Percentiles rank a stretch among this genome's conserved stretches.
Evolutionary conservation across 2,888 invertebrate species (phyloP).

Genomic region (Encarsia formosa): DNA sequence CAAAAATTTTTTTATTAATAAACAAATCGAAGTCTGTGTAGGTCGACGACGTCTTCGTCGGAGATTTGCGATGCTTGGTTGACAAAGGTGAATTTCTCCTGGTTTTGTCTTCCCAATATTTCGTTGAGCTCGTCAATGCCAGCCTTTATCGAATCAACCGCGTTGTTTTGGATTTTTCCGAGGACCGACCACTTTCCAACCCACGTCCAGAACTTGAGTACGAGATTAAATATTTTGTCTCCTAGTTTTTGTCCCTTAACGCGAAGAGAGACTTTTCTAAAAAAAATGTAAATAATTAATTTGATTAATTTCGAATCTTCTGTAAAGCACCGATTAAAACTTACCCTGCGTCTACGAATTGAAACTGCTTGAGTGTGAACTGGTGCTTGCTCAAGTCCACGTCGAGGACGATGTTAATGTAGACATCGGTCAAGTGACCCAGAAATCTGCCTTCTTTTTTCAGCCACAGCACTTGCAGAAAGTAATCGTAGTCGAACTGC

Average conservation of each 20-base stretch:
- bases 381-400: slow-evolving; percentile 27
- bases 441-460: slow-evolving; percentile 30
- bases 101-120: background rate
- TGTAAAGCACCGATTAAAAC: background rate
- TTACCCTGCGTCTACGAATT: slow-evolving; percentile 32
- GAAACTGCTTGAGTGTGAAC: slow-evolving; percentile 25
- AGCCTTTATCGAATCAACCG: background rate
- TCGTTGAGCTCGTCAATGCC: slow-evolving; percentile 7
- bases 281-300: background rate
- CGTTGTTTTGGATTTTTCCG: background rate
- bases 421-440: slow-evolving; percentile 26
- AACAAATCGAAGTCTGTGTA: too few relatives aligned
- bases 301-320: background rate
- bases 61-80: background rate
- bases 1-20: too few relatives aligned
- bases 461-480: slow-evolving; percentile 26
- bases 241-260: slow-evolving; percentile 9
- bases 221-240: slow-evolving; percentile 11
- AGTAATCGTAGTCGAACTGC: slow-evolving; percentile 35
- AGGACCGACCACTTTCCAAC: background rate
- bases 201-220: background rate
- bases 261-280: slow-evolving; percentile 4
- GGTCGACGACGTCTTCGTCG: too few relatives aligned
- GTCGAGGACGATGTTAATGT: slow-evolving; percentile 19
- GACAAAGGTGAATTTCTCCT: background rate